Evolutionary conservation across 37 sponge, comb jelly and placozoan genomes (phyloP), one percentile per base, ranked within the genome.

Genomic region (Chondrilla cf. caribensis): DNA sequence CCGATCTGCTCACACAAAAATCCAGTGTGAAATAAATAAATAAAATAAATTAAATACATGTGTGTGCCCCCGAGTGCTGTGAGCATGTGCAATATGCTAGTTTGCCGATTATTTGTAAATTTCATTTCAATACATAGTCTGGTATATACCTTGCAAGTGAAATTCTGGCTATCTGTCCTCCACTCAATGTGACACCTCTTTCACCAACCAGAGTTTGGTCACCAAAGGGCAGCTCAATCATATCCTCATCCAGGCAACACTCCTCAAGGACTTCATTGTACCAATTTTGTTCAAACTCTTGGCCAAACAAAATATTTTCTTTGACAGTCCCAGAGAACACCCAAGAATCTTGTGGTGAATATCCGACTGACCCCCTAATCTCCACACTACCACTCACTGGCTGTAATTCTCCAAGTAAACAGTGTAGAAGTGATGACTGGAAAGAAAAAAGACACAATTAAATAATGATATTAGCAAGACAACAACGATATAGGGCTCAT

Each of bases 81-180:
- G n/a, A n/a, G n/a, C n/a, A n/a, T n/a, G n/a, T n/a, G n/a, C n/a
- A n/a, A n/a, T n/a, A n/a, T n/a, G n/a, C n/a, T n/a, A n/a, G n/a
- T n/a, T n/a, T n/a, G n/a, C n/a, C n/a, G n/a, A n/a, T n/a, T n/a
- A n/a, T n/a, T n/a, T n/a, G n/a, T n/a, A n/a, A n/a, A n/a, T n/a
- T n/a, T n/a, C n/a, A n/a, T n/a, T n/a, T n/a, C n/a, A n/a, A n/a
- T n/a, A n/a, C n/a, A n/a, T n/a, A n/a, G n/a, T n/a, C n/a, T n/a
- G n/a, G n/a, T 47, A 86, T 86, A 58, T 64, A 87, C 60, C 90
- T 85, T 33, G 88, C 88, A 1, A 87, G 64, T 33, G 33, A 78
- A 31, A 87, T 55, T 31, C 88, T 80, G 38, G 88, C 88, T 72
- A 78, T 87, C 54, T 87, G 88, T 36, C 88, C 88, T 35, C 88